phyloP scores from a whole-genome alignment of 2,888 invertebrate genomes.

The Iphiclides podalirius region DNA sequence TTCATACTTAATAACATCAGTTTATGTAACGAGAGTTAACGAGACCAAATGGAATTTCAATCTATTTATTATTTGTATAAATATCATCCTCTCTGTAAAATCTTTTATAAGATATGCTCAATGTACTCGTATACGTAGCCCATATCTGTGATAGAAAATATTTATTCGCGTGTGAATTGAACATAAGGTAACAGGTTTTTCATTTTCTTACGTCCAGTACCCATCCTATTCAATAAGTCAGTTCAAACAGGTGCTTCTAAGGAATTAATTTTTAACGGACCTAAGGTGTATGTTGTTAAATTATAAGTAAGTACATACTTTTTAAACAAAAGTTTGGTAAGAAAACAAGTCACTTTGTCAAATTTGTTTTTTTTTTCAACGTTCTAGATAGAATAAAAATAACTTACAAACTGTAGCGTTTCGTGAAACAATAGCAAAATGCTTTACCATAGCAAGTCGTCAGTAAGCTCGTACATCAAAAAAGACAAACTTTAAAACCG shows the following conservation, averaged over 20 bases:
- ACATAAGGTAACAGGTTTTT: conserved; percentile 17
- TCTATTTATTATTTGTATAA: too few relatives aligned
- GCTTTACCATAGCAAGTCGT: conserved; percentile 39
- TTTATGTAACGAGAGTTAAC: too few relatives aligned
- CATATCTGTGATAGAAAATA: conserved; percentile 11
- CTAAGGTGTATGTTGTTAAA: too few relatives aligned
- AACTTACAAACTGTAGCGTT: conserved; percentile 8
- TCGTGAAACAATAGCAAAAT: conserved; percentile 35
- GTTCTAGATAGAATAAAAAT: not conserved
- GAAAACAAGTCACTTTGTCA: too few relatives aligned
- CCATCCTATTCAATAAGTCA: conserved; percentile 13
- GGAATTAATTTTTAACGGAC: conserved; percentile 3
- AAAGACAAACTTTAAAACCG: conserved; percentile 43
- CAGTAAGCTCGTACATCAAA: conserved; percentile 43
- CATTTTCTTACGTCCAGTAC: conserved; percentile 11
- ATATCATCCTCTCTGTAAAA: too few relatives aligned
- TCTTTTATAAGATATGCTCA: too few relatives aligned
- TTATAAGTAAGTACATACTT: not conserved
- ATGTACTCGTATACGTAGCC: too few relatives aligned
- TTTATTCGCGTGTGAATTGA: conserved; percentile 23
- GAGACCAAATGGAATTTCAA: too few relatives aligned
- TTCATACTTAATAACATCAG: too few relatives aligned
- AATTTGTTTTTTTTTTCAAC: not conserved
- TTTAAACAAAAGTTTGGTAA: too few relatives aligned
- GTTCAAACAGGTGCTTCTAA: not conserved